A percentile compares a stretch with the other conserved stretches of the same genome.
Evolutionary conservation across 2,888 invertebrate species (phyloP).

Genomic region (Syrista parreyssii): DNA sequence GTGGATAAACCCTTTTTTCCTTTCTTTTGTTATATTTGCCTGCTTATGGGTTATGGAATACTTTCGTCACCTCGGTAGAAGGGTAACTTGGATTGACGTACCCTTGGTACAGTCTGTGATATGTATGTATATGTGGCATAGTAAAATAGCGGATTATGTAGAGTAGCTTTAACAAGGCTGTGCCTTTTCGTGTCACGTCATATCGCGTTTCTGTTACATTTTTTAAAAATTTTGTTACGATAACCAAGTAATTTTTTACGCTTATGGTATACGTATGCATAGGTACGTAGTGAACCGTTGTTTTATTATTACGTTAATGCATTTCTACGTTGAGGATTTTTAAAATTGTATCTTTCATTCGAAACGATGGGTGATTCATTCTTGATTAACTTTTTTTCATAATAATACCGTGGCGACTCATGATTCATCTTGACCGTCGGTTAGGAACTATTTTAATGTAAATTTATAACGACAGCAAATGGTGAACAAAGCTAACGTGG

Average conservation of each 20-base stretch:
- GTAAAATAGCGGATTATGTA: not conserved
- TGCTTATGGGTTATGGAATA: not conserved
- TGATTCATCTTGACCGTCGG: not conserved
- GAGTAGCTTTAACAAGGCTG: not conserved
- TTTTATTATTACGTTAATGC: not conserved
- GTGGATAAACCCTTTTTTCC: not conserved
- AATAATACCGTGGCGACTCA: not conserved
- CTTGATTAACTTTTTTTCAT: not conserved
- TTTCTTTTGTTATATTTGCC: not conserved
- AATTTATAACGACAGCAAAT: not conserved
- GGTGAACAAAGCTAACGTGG: conserved; percentile 15
- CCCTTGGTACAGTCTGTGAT: not conserved
- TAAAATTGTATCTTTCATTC: not conserved
- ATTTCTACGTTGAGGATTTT: not conserved
- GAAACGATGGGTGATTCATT: not conserved
- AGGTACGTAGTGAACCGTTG: not conserved
- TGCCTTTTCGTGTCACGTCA: not conserved
- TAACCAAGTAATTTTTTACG: not conserved
- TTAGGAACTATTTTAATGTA: not conserved
- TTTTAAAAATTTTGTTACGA: not conserved
- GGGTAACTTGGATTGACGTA: not conserved
- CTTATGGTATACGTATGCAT: not conserved
- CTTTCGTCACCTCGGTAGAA: not conserved
- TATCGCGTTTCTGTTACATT: not conserved
- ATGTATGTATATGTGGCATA: not conserved